A percentile compares a stretch with the other conserved stretches of the same genome.
Evolutionary conservation across 2,888 invertebrate genomes (phyloP).

Genomic region (Hydriomena furcata): DNA sequence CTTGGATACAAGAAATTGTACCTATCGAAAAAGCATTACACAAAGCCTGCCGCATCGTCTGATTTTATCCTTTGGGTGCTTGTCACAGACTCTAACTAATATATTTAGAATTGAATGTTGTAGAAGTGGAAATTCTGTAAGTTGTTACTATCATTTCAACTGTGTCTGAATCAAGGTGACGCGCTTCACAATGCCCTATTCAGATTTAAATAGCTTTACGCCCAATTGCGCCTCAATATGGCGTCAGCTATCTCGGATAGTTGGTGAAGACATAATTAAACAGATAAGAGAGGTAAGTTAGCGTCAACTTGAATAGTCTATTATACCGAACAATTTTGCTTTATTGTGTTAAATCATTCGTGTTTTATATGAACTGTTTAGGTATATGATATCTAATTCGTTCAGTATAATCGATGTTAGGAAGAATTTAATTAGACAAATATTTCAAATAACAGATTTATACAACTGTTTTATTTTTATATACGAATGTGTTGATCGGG

Average conservation of each 20-base stretch:
- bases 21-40: neutral
- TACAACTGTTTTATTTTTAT: neutral
- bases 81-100: no score
- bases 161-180: slow-evolving; percentile 76
- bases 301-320: slow-evolving; percentile 41
- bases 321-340: slow-evolving; percentile 30
- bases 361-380: slow-evolving; percentile 5
- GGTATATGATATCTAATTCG: neutral
- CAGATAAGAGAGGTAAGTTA: slow-evolving; percentile 62
- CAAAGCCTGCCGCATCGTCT: neutral
- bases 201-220: slow-evolving; percentile 83
- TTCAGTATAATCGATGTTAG: no score
- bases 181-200: slow-evolving; percentile 80
- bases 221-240: slow-evolving; percentile 81
- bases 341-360: slow-evolving; percentile 36
- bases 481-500: no score
- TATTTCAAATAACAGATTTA: no score
- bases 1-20: neutral
- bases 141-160: slow-evolving; percentile 23
- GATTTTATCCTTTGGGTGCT: no score
- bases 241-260: slow-evolving; percentile 69
- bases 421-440: no score
- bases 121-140: slow-evolving; percentile 7
- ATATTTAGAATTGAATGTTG: neutral
- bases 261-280: slow-evolving; percentile 71